Evolutionary conservation across 2,797 vertebrate species (phyloP).

Genomic region (Diplodus puntazzo): DNA sequence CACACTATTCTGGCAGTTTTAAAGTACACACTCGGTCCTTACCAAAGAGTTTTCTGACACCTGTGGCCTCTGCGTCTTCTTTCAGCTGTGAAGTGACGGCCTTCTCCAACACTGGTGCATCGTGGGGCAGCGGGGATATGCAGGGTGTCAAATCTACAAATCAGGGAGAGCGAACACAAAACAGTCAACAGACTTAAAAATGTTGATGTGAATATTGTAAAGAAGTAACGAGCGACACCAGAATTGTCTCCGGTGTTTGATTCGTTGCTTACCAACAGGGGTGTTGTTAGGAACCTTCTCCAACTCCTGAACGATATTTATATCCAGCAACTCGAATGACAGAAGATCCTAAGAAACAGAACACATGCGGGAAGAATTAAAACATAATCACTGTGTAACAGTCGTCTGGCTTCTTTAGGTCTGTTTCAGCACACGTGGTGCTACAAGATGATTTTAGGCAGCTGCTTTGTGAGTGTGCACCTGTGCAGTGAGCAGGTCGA

Average conservation of each 20-base stretch:
- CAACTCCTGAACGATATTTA: constrained; percentile 97
- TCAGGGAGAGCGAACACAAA: not conserved
- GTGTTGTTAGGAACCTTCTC: constrained; percentile 95
- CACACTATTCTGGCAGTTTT: not conserved
- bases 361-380: not conserved
- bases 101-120: constrained; percentile 87
- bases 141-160: constrained; percentile 93
- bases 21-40: constrained; percentile 57
- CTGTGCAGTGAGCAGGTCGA: constrained; percentile 97
- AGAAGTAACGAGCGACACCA: too few species aligned
- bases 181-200: not conserved
- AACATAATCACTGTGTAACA: too few species aligned
- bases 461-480: constrained; percentile 72
- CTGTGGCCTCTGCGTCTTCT: constrained; percentile 86
- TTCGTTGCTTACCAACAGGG: constrained; percentile 90
- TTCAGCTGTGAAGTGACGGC: constrained; percentile 84
- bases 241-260: not conserved
- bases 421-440: too few species aligned
- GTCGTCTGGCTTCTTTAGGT: too few species aligned
- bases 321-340: constrained; percentile 97
- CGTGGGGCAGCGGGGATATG: constrained; percentile 93
- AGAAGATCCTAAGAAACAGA: constrained; percentile 90
- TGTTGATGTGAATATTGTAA: not conserved
- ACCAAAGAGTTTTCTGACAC: constrained; percentile 88
- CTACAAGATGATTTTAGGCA: too few species aligned